These are phyloP conservation scores for Suncus etruscus DNA, from an alignment of 2,113 vertebrate genomes.

Conservation along the genomic window DNA sequence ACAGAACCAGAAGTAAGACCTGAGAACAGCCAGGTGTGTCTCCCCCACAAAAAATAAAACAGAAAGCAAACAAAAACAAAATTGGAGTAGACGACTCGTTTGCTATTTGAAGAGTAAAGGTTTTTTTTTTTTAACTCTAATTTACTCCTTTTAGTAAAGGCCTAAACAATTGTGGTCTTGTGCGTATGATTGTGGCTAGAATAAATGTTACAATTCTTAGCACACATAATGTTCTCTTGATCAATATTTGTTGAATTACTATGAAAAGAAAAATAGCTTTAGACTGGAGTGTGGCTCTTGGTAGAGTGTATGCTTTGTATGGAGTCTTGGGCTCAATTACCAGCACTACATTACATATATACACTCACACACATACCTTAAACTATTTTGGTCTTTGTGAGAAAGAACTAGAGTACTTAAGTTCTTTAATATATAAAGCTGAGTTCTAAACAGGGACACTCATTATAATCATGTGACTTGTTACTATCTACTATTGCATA, in stretches of 20 bases:
- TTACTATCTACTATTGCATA: background rate
- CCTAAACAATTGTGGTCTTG: background rate
- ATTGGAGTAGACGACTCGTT: constrained; percentile 18
- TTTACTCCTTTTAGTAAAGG: constrained; percentile 56
- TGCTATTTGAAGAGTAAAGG: constrained; percentile 31
- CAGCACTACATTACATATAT: too few species aligned
- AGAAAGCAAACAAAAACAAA: background rate
- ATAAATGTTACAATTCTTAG: constrained; percentile 20
- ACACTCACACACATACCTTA: background rate
- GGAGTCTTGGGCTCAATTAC: too few species aligned
- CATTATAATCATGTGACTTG: too few species aligned
- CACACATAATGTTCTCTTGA: background rate
- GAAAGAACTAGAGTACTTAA: constrained; percentile 5
- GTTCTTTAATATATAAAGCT: constrained; percentile 45
- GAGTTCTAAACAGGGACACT: constrained; percentile 8
- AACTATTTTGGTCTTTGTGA: background rate
- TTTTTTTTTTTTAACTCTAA: constrained; percentile 41
- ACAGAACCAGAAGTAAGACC: too few species aligned
- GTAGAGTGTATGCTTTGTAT: too few species aligned
- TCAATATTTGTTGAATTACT: constrained; percentile 46
- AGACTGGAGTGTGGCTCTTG: background rate
- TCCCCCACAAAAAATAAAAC: background rate
- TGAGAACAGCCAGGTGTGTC: too few species aligned
- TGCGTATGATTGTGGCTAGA: constrained; percentile 14
- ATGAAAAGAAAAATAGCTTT: constrained; percentile 40